These are phyloP conservation scores for Eulimnadia texana DNA, from an alignment of 1,140 invertebrate species.

Conservation along the genomic window DNA sequence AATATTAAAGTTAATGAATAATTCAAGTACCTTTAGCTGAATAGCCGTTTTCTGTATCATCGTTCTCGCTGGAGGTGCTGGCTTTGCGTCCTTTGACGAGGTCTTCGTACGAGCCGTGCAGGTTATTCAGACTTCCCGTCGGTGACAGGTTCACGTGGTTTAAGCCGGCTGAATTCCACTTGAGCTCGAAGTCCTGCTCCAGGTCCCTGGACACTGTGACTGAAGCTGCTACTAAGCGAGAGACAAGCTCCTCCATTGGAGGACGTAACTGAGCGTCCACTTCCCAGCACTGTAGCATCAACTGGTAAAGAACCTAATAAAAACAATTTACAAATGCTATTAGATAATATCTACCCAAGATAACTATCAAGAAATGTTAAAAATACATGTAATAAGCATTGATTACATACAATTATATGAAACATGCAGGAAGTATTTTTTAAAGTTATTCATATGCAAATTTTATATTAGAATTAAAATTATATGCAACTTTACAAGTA, in stretches of 20 bases:
- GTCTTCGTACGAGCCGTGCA: constrained; percentile 6
- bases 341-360: no score
- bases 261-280: not conserved
- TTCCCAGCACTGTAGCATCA: constrained; percentile 12
- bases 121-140: constrained; percentile 5
- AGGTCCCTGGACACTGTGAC: not conserved
- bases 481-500: no score
- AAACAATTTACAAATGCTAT: no score
- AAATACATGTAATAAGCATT: no score
- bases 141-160: constrained; percentile 24
- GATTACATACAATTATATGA: no score
- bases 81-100: not conserved
- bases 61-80: constrained; percentile 27
- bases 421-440: no score
- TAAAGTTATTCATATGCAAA: no score
- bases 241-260: constrained; percentile 1
- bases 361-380: no score
- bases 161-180: constrained; percentile 1
- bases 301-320: constrained; percentile 4
- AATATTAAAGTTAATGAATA: not conserved
- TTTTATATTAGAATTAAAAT: no score
- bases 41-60: constrained; percentile 31
- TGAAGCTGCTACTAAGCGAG: constrained; percentile 1
- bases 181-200: constrained; percentile 4
- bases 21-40: constrained; percentile 16